Evolutionary conservation across 2,888 invertebrate genomes (phyloP).

Genomic region (Leucophenga montana): DNA sequence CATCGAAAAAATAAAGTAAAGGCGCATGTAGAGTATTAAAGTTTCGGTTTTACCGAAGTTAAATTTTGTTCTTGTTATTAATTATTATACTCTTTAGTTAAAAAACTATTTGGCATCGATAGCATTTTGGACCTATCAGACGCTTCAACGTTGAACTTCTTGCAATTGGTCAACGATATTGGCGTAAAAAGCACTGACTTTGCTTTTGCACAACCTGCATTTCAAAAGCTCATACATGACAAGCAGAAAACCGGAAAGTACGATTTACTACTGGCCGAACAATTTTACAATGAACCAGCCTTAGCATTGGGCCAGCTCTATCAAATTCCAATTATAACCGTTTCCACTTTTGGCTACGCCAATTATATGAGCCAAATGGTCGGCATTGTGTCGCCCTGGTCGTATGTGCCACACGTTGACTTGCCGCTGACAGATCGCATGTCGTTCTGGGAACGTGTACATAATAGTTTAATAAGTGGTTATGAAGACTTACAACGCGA

Average conservation of each 20-base stretch:
- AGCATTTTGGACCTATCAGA: conserved; percentile 54
- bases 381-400: conserved; percentile 72
- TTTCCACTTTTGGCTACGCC: conserved; percentile 70
- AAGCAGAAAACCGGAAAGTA: conserved; percentile 65
- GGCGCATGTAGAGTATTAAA: too few relatives aligned
- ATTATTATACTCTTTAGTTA: conserved; percentile 36
- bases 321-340: conserved; percentile 69
- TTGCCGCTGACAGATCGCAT: conserved; percentile 72
- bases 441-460: conserved; percentile 74
- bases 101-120: conserved; percentile 35
- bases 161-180: conserved; percentile 48
- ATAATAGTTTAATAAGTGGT: conserved; percentile 71
- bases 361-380: conserved; percentile 70
- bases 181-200: conserved; percentile 58
- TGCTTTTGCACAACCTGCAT: conserved; percentile 57
- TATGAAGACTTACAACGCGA: conserved; percentile 56
- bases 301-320: conserved; percentile 69
- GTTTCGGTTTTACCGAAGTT: too few relatives aligned
- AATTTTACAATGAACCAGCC: conserved; percentile 72
- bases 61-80: too few relatives aligned
- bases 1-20: too few relatives aligned
- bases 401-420: conserved; percentile 73
- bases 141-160: conserved; percentile 33
- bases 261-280: conserved; percentile 70
- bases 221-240: conserved; percentile 58